phyloP scores from a whole-genome alignment of 2,113 vertebrate genomes.

The Aegotheles bennettii region DNA sequence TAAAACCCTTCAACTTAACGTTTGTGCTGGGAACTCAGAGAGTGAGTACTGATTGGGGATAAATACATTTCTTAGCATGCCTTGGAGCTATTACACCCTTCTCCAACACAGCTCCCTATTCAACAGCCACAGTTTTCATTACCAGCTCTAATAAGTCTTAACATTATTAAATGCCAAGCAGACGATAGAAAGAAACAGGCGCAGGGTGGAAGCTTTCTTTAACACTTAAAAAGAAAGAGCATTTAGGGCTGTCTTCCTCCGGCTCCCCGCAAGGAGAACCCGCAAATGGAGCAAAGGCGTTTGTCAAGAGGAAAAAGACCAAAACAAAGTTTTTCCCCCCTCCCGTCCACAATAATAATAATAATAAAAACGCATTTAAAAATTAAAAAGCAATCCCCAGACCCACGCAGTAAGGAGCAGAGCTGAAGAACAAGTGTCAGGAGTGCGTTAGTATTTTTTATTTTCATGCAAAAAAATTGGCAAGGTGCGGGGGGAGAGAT shows the following conservation, averaged over 20 bases:
- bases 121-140: conserved; percentile 87
- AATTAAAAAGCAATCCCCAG: too few relatives aligned
- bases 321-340: conserved; percentile 36
- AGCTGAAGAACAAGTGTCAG: not conserved
- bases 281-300: conserved; percentile 59
- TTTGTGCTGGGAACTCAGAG: conserved; percentile 89
- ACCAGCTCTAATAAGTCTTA: conserved; percentile 97
- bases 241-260: conserved; percentile 75
- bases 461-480: not conserved
- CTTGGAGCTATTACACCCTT: conserved; percentile 92
- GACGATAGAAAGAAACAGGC: conserved; percentile 84
- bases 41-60: conserved; percentile 95
- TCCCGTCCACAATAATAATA: not conserved
- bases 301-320: conserved; percentile 43
- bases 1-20: conserved; percentile 94
- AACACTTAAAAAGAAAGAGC: conserved; percentile 76
- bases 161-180: conserved; percentile 95
- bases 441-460: not conserved
- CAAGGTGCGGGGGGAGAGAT: not conserved
- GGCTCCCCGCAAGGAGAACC: conserved; percentile 72
- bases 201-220: conserved; percentile 83
- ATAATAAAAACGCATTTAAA: not conserved
- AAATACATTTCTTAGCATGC: conserved; percentile 95
- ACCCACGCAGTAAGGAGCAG: not conserved
- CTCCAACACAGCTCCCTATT: conserved; percentile 91